These are phyloP conservation scores for Alauda arvensis DNA, from an alignment of 2,797 vertebrate species.

Conservation along the genomic window DNA sequence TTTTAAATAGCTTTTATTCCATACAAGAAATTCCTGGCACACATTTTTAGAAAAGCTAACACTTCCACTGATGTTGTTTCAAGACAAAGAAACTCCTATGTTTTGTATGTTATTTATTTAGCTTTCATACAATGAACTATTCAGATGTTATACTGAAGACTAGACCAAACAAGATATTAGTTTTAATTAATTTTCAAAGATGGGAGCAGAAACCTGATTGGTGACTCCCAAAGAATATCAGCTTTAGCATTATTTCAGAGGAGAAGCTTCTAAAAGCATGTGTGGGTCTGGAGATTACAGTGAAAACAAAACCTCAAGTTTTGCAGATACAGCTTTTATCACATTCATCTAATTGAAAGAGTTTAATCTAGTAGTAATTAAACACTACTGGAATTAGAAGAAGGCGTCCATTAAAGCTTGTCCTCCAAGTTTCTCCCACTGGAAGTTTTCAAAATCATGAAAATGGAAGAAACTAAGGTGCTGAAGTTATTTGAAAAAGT, in stretches of 20 bases:
- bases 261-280: not conserved
- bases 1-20: not conserved
- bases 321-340: not conserved
- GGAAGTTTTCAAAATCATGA: not conserved
- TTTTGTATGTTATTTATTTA: not conserved
- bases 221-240: not conserved
- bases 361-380: not conserved
- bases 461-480: not conserved
- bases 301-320: not conserved
- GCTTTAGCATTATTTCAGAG: not conserved
- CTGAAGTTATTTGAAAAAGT: not conserved
- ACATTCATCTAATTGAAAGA: not conserved
- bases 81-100: not conserved
- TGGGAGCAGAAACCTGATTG: not conserved
- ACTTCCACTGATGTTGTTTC: not conserved
- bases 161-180: not conserved
- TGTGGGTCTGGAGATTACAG: not conserved
- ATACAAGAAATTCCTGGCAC: not conserved
- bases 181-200: not conserved
- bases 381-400: not conserved
- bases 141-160: not conserved
- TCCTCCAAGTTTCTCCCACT: not conserved
- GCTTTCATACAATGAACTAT: not conserved
- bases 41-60: not conserved
- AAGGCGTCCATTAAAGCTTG: not conserved